Base-by-base conservation (phyloP, 1,140 invertebrate species). In the Drosophila ananassae region DNA sequence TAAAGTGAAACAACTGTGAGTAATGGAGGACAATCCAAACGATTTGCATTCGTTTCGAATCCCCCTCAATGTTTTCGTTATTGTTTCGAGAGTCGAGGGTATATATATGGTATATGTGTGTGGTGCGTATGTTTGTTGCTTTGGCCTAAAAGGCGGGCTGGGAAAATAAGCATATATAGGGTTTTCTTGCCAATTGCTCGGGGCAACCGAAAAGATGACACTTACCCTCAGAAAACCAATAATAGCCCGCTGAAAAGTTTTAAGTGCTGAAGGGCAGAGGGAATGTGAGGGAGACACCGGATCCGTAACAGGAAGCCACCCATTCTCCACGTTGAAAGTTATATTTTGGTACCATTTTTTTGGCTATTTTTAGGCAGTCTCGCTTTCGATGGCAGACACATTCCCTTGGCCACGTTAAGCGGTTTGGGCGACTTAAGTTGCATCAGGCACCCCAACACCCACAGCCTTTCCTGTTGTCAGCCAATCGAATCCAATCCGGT, bases 191-290 rank as follows among this genome's bases (percentile, higher is more conserved):
- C 48, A 54, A 84, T 63, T 66, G 82, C 81, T 77, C 34, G 52
- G 57, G 82, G 81, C 81, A 87, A 87, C 77, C 73, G 32, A 76
- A 60, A 32, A 68, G 79, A 73, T 80, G 79, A 82, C 71, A 73
- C 41, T 71, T 71, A 57, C 32, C 41, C 66, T 1, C 30, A 73
- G 80, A 67, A 84, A 84, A 74, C 77, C 82, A 87, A 84, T 87
- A 84, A 57, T 69, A 50, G 56, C 46, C 8, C 13, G 44, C 44
- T 67, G 52, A 54, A 79, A 79, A 73, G 61, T 73, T 37, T 73
- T 21, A 81, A 77, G 77, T 79, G 59, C 54, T 37, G 32, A 24
- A 32, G 12, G 34, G 34, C n/a, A 6, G 22, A 24, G 44, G 48
- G 25, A 30, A 2, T 0, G 24, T 8, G 9, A 28, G 12, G 0